These are phyloP conservation scores for Picathartes gymnocephalus DNA, from an alignment of 2,113 vertebrate genomes.

Conservation along the genomic window DNA sequence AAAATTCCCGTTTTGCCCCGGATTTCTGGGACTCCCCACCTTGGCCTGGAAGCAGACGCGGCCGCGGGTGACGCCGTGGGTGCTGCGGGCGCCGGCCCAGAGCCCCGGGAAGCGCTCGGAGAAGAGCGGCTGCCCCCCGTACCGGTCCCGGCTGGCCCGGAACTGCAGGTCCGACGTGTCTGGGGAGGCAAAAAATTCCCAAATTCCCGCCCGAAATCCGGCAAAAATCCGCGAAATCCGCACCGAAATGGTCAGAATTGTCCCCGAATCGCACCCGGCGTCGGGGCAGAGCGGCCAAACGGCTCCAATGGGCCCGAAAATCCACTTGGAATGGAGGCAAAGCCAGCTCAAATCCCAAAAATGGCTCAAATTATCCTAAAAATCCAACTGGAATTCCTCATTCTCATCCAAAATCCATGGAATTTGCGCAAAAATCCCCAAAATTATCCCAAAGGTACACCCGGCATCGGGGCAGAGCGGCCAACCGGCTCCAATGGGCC, in stretches of 20 bases:
- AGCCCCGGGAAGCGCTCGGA: background rate
- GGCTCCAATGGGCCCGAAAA: too few species aligned
- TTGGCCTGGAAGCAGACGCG: background rate
- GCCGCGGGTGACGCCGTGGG: background rate
- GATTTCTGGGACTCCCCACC: background rate
- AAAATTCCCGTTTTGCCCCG: too few species aligned
- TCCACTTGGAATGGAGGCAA: too few species aligned
- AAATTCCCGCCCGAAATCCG: accelerated
- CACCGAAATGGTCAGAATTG: accelerated
- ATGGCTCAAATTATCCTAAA: background rate
- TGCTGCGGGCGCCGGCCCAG: background rate
- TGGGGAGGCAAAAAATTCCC: accelerated
- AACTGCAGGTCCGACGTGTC: constrained; percentile 16
- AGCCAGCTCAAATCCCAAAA: too few species aligned
- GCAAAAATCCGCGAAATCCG: accelerated
- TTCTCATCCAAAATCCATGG: background rate
- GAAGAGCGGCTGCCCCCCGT: background rate
- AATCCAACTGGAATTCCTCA: background rate
- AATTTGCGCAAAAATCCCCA: accelerated
- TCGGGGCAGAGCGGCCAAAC: too few species aligned
- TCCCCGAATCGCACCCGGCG: too few species aligned
- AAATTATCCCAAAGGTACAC: accelerated
- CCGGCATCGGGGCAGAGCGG: too few species aligned
- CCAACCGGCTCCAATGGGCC: background rate
- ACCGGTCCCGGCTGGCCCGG: background rate